Evolutionary conservation across 1,140 invertebrate genomes (phyloP), one percentile per base, ranked within the genome.

Genomic region (Trachymyrmex cornetzi): DNA sequence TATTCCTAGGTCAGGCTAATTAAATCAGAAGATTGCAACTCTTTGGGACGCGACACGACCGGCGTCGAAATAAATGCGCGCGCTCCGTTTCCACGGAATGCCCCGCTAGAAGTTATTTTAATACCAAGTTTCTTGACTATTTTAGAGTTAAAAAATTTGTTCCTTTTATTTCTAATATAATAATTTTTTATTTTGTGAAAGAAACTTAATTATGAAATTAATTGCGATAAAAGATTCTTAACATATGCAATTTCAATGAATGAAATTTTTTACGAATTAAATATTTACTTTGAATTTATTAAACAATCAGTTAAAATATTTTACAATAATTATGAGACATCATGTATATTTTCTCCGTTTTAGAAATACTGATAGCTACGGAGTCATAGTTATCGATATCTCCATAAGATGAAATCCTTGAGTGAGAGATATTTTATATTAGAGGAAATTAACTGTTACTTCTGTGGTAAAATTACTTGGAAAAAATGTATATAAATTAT

Each of bases 11-110:
- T 77, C 57, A 77, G 55, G n/a, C 57, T 77, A 77, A 77, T 77
- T 77, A 77, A 77, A 77, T 77, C 34, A 63, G 75, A 38, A 77
- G 75, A 77, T 77, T 77, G 63, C 9, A 16, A 77, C 57, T 77
- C 22, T 38, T 77, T 44, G 22, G 24, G 55, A 63, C 24, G n/a
- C 57, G 53, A 74, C 53, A 22, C 34, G 55, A 77, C 38, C 0
- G 55, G 16, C 57, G 75, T 16, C 57, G 24, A 77, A 38, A 77
- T 63, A 63, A 77, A 63, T 44, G 34, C 3, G 22, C 34, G 55
- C 55, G 22, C 7, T 59, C 30, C n/a, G 22, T 77, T 77, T 63
- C 22, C 4, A 77, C 38, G 7, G 16, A 5, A 63, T 63, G 75
- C 57, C 12, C 34, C 72, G 27, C 30, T 63, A 63, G 38, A 61